These are phyloP conservation scores for Planiliza haematocheilus DNA, from an alignment of 2,113 vertebrate species.

Conservation along the genomic window DNA sequence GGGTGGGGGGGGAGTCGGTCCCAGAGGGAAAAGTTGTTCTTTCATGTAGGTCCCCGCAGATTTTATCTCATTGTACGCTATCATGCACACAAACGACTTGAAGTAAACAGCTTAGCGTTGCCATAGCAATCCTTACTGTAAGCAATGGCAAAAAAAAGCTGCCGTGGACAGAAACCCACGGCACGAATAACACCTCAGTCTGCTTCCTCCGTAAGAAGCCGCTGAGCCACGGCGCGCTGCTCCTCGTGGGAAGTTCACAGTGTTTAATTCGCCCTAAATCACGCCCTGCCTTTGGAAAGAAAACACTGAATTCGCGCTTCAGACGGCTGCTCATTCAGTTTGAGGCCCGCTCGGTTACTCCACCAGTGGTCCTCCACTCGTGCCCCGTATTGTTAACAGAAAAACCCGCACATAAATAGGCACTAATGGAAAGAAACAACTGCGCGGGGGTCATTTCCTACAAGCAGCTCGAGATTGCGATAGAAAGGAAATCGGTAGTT, in stretches of 20 bases:
- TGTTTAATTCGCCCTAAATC: constrained; percentile 59
- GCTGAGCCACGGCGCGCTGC: constrained; percentile 47
- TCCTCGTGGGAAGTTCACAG: constrained; percentile 48
- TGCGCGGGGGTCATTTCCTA: constrained; percentile 84
- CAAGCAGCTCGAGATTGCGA: constrained; percentile 79
- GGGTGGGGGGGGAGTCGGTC: constrained; percentile 70
- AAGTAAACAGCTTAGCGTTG: constrained; percentile 84
- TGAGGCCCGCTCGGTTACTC: constrained; percentile 25
- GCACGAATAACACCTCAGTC: constrained; percentile 74
- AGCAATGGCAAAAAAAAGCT: constrained; percentile 71
- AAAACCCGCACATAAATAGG: constrained; percentile 78
- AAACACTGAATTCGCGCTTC: constrained; percentile 43
- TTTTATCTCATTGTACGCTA: constrained; percentile 82
- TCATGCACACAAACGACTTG: constrained; percentile 83
- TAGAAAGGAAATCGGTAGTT: constrained; percentile 88
- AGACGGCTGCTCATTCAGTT: constrained; percentile 55
- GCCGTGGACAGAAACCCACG: constrained; percentile 66
- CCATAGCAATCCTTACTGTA: constrained; percentile 85
- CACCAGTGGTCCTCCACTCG: constrained; percentile 18
- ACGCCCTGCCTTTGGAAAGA: constrained; percentile 34
- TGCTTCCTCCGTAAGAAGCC: constrained; percentile 67
- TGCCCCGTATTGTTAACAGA: constrained; percentile 66
- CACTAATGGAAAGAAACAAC: constrained; percentile 81
- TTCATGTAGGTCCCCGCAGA: constrained; percentile 84
- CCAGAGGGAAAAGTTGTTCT: constrained; percentile 81